These are phyloP conservation scores for Umimayanthus chanpuru DNA, from an alignment of 92 coral and sea anemone species.

Conservation along the genomic window DNA sequence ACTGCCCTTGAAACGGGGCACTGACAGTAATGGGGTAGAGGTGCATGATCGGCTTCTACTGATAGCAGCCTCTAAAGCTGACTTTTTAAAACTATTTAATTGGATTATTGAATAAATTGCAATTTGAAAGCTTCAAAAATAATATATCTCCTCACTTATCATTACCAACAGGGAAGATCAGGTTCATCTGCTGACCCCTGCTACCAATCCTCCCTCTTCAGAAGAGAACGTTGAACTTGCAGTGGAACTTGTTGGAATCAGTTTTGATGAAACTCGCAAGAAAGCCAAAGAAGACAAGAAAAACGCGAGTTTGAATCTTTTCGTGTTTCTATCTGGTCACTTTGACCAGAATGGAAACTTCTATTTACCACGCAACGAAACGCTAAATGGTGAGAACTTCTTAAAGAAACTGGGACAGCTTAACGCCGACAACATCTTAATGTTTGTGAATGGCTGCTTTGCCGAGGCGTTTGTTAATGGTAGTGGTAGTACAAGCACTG, in stretches of 20 bases:
- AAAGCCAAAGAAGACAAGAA: neutral
- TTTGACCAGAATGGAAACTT: neutral
- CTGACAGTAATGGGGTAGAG: too few relatives aligned
- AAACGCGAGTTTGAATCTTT: neutral
- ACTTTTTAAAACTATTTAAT: too few relatives aligned
- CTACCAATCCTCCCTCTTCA: neutral
- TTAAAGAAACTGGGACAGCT: neutral
- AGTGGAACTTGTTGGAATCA: neutral
- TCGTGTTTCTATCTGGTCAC: constrained; percentile 13
- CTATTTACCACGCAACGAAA: neutral
- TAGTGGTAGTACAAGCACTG: neutral
- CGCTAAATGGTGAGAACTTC: neutral
- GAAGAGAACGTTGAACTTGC: neutral
- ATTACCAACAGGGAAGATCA: neutral
- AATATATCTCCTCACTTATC: neutral
- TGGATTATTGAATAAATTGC: neutral
- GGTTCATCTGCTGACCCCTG: neutral
- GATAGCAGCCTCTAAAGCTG: too few relatives aligned
- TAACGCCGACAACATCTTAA: constrained; percentile 3
- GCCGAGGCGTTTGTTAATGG: neutral
- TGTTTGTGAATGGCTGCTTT: constrained; percentile 25
- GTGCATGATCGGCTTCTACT: too few relatives aligned
- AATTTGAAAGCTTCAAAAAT: neutral
- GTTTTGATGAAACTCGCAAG: neutral
- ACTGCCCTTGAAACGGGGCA: too few relatives aligned